A percentile compares a stretch with the other conserved stretches of the same genome.
phyloP scores from a whole-genome alignment of 2,888 invertebrate genomes.

The Cetonia aurata region DNA sequence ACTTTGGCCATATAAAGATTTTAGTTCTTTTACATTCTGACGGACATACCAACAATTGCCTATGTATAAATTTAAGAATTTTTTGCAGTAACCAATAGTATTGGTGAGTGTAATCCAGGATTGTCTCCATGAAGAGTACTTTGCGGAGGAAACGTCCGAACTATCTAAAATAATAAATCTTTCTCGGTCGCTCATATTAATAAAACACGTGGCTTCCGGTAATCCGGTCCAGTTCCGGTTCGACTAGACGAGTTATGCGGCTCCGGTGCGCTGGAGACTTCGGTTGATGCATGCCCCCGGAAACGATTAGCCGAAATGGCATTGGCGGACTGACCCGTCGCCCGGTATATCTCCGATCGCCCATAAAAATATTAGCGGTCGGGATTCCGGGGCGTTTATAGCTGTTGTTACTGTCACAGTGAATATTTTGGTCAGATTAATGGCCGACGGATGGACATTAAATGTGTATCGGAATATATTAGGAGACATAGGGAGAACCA shows the following conservation, averaged over 20 bases:
- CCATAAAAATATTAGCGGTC: conserved; percentile 67
- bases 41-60: too few species aligned
- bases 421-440: conserved; percentile 52
- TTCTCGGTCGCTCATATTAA: conserved; percentile 57
- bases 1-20: too few species aligned
- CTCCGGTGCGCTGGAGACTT: conserved; percentile 52
- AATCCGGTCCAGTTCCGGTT: conserved; percentile 58
- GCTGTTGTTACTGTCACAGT: conserved; percentile 59
- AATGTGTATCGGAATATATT: conserved; percentile 40
- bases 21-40: too few species aligned
- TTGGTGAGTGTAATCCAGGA: conserved; percentile 1
- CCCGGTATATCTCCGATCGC: conserved; percentile 64
- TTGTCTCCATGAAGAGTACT: conserved; percentile 12
- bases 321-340: conserved; percentile 63
- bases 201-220: conserved; percentile 62
- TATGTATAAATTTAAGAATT: background rate
- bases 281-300: conserved; percentile 62
- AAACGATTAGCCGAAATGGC: conserved; percentile 64
- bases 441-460: conserved; percentile 39
- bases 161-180: conserved; percentile 56
- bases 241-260: conserved; percentile 54
- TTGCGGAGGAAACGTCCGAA: conserved; percentile 51
- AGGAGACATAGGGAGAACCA: conserved; percentile 26
- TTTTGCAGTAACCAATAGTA: conserved; percentile 7
- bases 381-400: conserved; percentile 63